Conservation (phyloP, 92 coral and sea anemone genomes). For the Paragorgia papillata region DNA sequence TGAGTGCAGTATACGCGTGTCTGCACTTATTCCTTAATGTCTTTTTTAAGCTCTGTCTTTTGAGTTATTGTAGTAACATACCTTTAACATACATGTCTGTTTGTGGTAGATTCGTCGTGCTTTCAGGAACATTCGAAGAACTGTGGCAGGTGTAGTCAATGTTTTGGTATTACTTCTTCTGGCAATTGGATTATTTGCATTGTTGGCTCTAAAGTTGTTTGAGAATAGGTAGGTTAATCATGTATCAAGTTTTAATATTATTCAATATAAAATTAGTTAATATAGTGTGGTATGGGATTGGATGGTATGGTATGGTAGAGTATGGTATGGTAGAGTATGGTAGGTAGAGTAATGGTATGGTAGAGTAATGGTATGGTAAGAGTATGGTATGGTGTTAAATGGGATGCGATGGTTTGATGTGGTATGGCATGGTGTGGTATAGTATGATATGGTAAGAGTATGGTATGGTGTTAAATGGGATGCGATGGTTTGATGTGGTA, state of each 20-base stretch:
- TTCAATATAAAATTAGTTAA: background rate
- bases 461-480: background rate
- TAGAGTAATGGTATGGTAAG: background rate
- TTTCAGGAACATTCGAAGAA: constrained; percentile 89
- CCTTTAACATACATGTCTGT: too few relatives aligned
- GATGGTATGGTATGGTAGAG: too few relatives aligned
- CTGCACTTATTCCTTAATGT: too few relatives aligned
- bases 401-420: background rate
- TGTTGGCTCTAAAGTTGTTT: constrained; percentile 87
- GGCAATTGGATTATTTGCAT: constrained; percentile 80
- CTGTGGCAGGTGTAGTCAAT: constrained; percentile 88
- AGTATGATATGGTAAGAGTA: background rate
- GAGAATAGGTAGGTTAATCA: constrained; percentile 70
- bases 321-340: too few relatives aligned
- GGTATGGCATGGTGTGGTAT: background rate
- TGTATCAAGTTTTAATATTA: background rate
- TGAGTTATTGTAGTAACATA: too few relatives aligned
- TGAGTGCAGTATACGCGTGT: too few relatives aligned
- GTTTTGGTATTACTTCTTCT: constrained; percentile 79
- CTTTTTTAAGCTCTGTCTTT: too few relatives aligned
- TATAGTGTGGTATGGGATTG: background rate
- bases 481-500: background rate
- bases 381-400: background rate
- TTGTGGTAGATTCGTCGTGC: constrained; percentile 79
- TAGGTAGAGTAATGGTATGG: too few relatives aligned